Evolutionary conservation across 2,113 vertebrate species (phyloP).

Genomic region (Oophaga pumilio): DNA sequence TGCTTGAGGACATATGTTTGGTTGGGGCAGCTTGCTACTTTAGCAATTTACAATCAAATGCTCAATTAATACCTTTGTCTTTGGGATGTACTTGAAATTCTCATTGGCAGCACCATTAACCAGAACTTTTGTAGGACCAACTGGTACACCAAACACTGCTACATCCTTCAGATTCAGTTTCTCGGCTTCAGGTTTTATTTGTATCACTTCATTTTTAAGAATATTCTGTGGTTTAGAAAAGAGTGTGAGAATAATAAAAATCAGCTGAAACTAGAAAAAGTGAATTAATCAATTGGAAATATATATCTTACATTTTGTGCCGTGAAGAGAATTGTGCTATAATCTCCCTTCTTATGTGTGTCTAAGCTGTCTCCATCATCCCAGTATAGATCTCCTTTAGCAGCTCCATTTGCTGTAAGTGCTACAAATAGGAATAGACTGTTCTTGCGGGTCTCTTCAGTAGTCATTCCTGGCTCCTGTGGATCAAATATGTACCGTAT

Average conservation of each 20-base stretch:
- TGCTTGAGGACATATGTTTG: neutral
- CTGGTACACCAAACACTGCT: conserved; percentile 78
- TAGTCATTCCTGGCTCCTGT: conserved; percentile 85
- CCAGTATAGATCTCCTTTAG: conserved; percentile 89
- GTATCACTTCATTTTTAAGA: conserved; percentile 76
- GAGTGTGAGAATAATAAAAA: too few species aligned
- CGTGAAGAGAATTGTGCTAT: conserved; percentile 80
- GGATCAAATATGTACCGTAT: neutral
- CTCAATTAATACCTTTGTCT: conserved; percentile 73
- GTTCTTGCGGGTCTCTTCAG: conserved; percentile 79
- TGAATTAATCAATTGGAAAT: fast-evolving
- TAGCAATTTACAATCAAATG: neutral
- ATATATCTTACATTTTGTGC: conserved; percentile 72
- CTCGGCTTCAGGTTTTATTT: conserved; percentile 69
- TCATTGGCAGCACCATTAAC: conserved; percentile 73
- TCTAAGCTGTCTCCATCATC: conserved; percentile 88
- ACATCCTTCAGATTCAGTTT: conserved; percentile 75
- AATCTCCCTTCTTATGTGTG: conserved; percentile 78
- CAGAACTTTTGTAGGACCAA: conserved; percentile 75
- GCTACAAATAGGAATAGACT: conserved; percentile 83
- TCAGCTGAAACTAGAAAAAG: neutral
- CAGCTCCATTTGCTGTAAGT: conserved; percentile 70
- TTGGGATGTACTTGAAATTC: conserved; percentile 78
- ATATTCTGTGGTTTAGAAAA: conserved; percentile 66
- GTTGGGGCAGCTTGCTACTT: neutral